Conservation (phyloP, 1,140 invertebrate species). For the Calliopsis andreniformis region DNA sequence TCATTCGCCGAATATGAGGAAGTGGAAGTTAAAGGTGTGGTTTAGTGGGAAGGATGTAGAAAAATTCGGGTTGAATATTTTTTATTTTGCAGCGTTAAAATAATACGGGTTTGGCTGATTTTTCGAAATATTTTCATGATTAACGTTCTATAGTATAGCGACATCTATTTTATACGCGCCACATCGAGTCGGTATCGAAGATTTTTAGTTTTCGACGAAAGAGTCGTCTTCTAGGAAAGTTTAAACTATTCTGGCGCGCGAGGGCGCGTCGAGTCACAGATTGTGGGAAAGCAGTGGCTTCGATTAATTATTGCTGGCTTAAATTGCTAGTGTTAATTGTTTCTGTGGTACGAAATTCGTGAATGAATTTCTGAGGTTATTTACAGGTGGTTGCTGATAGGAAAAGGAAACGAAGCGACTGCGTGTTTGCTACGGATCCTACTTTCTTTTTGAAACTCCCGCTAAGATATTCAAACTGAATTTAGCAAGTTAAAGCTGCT, state of each 20-base stretch:
- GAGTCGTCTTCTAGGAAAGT: background rate
- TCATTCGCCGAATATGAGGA: constrained; percentile 57
- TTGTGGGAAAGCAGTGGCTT: no score
- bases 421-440: no score
- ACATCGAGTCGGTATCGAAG: constrained; percentile 32
- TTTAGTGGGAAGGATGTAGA: background rate
- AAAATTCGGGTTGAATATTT: constrained; percentile 55
- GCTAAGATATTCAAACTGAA: no score
- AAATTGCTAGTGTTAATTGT: no score
- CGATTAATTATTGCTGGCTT: no score
- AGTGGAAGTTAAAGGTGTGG: background rate
- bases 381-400: no score
- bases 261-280: background rate
- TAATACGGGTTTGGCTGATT: background rate
- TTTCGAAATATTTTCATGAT: background rate
- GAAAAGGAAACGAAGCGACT: no score
- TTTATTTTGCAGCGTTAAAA: constrained; percentile 37
- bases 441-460: no score
- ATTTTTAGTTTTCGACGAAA: constrained; percentile 26
- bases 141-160: background rate
- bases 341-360: no score
- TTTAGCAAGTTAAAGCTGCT: no score
- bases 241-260: no score
- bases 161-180: constrained; percentile 48
- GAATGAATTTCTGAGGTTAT: no score